Conservation (phyloP, 1,140 invertebrate species). For the Formica selysi region DNA sequence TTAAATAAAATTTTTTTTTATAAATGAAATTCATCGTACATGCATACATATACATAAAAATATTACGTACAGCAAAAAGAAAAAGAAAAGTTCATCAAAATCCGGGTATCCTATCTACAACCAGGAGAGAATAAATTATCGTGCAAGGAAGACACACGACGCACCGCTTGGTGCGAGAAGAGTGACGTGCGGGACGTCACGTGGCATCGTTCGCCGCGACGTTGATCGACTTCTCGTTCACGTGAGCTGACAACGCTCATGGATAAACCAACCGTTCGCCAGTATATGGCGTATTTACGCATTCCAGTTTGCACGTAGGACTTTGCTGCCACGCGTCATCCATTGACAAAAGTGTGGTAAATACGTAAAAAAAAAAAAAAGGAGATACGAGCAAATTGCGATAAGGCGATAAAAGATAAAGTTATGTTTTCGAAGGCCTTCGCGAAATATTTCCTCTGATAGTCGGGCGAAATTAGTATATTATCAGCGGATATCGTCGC, state of each 20-base stretch:
- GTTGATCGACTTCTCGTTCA: conserved; percentile 41
- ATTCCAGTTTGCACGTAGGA: conserved; percentile 58
- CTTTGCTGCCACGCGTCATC: neutral
- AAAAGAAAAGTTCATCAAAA: conserved; percentile 22
- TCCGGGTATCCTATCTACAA: neutral
- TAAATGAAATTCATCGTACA: neutral
- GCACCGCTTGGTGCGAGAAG: neutral
- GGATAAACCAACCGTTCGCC: neutral
- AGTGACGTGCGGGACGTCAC: neutral
- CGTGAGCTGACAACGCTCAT: conserved; percentile 2
- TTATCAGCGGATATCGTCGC: neutral
- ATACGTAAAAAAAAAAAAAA: neutral
- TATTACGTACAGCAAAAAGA: neutral
- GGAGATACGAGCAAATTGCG: neutral
- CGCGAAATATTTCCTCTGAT: neutral
- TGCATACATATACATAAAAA: neutral
- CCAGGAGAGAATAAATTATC: neutral
- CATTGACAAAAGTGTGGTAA: neutral
- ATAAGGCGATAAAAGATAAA: conserved; percentile 5
- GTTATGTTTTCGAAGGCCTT: neutral
- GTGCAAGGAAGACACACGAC: neutral
- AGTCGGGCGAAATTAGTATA: neutral
- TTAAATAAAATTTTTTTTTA: no score
- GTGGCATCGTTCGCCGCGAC: neutral
- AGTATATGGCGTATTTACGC: conserved; percentile 7